Base-by-base conservation (phyloP, 1,140 invertebrate genomes). In the Teleopsis dalmanni region DNA sequence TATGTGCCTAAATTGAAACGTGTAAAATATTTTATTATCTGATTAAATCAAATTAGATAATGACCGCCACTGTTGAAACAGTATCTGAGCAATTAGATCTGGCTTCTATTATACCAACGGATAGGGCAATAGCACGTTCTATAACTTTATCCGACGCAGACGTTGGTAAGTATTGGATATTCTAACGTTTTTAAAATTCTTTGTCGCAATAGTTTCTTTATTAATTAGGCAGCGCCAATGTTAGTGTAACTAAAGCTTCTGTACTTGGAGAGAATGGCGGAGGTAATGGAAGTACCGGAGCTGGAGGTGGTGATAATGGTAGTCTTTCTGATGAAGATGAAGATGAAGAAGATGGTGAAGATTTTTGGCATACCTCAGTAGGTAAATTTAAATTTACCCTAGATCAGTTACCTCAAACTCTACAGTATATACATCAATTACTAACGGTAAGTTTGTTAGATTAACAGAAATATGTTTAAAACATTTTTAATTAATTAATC, bases 1-100 rank as follows among this genome's bases (percentile, higher is more conserved):
- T 7, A 8, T 22, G 22, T 13, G 9, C 23, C 18, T 14, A n/a
- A 2, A 27, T 31, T 13, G n/a, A 3, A 14, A 11, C 8, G n/a
- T n/a, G n/a, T n/a, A n/a, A n/a, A n/a, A n/a, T n/a, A n/a, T n/a
- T n/a, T n/a, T n/a, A n/a, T n/a, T n/a, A n/a, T n/a, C n/a, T n/a
- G n/a, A n/a, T 43, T 11, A 31, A 16, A 37, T 29, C 19, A 31
- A 37, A 27, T 48, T 52, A 52, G 86, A 90, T 93, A 60, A 88
- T 92, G 84, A 92, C 89, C 57, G 91, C 90, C 4, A 93, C 88
- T 40, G 88, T 94, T 57, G 88, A 94, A 76, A 92, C 90, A 52
- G 90, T 93, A 51, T 85, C 88, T 43, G 89, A 92, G 71, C 84
- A 92, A 70, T 73, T 94, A 57, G 76, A 86, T 53, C 81, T 92